phyloP scores from a whole-genome alignment of 2,113 vertebrate species.

The Xerus inauris region DNA sequence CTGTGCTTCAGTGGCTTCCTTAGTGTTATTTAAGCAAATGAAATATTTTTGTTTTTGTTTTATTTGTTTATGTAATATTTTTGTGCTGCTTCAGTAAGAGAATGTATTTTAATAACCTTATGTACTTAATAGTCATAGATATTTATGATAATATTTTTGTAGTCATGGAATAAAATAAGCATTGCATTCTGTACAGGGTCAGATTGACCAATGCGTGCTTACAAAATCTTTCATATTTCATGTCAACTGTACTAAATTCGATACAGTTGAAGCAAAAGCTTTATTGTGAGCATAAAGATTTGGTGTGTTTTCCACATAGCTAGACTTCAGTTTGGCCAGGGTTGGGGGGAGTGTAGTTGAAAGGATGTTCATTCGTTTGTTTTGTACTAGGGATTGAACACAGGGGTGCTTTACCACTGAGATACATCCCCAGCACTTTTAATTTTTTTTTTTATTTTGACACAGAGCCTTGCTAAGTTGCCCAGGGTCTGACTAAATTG shows the following conservation, averaged over 20 bases:
- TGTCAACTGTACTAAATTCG: conserved; percentile 59
- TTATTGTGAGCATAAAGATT: conserved; percentile 27
- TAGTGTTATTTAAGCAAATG: conserved; percentile 61
- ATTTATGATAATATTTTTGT: conserved; percentile 58
- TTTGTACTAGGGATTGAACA: background rate
- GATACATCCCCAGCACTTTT: background rate
- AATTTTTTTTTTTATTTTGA: background rate
- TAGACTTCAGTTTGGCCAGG: conserved; percentile 6
- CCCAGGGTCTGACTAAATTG: background rate
- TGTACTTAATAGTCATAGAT: conserved; percentile 51
- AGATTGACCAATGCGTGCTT: conserved; percentile 56
- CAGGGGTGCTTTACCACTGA: background rate
- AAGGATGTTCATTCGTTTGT: background rate
- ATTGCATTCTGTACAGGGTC: conserved; percentile 46
- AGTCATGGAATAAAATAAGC: conserved; percentile 58
- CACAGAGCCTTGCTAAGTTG: background rate
- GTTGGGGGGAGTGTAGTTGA: background rate
- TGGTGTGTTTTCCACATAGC: background rate
- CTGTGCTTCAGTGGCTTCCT: conserved; percentile 41
- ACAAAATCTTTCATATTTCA: conserved; percentile 35
- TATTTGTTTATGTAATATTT: conserved; percentile 59
- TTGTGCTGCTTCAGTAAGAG: conserved; percentile 34
- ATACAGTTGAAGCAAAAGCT: conserved; percentile 43
- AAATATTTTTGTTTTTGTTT: conserved; percentile 61
- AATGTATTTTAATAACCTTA: conserved; percentile 63